These are phyloP conservation scores for Acrobasis repandana DNA, from an alignment of 2,888 invertebrate genomes.

Conservation along the genomic window DNA sequence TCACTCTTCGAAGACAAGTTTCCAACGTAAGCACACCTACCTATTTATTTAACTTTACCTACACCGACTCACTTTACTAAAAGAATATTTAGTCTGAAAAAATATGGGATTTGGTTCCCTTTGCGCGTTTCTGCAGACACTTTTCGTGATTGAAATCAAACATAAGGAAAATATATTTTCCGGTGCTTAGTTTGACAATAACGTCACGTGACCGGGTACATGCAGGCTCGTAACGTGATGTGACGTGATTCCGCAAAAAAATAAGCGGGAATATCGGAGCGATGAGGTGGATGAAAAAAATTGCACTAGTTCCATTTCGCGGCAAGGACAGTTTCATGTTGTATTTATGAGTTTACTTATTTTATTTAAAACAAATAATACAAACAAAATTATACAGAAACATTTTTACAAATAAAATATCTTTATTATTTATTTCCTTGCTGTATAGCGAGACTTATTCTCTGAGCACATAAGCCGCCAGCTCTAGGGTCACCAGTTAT, in stretches of 20 bases:
- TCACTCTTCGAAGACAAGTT: no score
- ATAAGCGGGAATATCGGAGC: slow-evolving; percentile 29
- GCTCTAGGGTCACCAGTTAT: no score
- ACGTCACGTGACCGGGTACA: slow-evolving; percentile 39
- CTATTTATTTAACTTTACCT: neutral
- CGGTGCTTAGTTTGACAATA: slow-evolving; percentile 32
- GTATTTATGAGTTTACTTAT: neutral
- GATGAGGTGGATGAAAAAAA: slow-evolving; percentile 34
- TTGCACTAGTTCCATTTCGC: slow-evolving; percentile 22
- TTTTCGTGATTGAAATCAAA: slow-evolving; percentile 38
- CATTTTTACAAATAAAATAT: no score
- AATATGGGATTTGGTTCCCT: slow-evolving; percentile 25
- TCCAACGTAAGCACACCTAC: neutral
- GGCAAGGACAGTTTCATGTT: neutral
- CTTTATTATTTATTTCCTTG: no score
- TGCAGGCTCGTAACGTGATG: slow-evolving; percentile 34
- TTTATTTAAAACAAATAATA: no score
- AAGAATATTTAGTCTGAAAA: slow-evolving; percentile 2
- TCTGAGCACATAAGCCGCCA: no score
- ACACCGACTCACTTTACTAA: slow-evolving; percentile 17
- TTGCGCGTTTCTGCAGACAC: slow-evolving; percentile 26
- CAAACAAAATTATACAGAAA: no score
- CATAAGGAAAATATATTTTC: slow-evolving; percentile 33
- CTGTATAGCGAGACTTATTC: no score
- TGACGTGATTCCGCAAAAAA: slow-evolving; percentile 43